Evolutionary conservation across 2,797 vertebrate species (phyloP).

Genomic region (Pipistrellus pipistrellus): DNA sequence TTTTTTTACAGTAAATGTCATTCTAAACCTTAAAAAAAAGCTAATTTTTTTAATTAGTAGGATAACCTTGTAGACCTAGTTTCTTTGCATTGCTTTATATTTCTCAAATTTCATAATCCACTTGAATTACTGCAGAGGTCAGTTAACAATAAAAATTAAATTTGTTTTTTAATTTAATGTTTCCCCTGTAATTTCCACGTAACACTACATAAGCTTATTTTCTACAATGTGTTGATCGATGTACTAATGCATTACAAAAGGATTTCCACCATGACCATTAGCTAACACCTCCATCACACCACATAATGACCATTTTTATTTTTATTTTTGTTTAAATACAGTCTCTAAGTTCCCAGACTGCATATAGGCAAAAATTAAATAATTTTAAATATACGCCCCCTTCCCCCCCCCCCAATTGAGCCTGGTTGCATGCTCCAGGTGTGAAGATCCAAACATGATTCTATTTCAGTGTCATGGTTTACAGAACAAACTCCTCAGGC

Average conservation of each 20-base stretch:
- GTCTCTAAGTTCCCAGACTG: neutral
- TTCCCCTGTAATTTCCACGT: neutral
- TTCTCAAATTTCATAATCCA: neutral
- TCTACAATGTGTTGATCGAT: neutral
- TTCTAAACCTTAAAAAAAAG: constrained; percentile 1
- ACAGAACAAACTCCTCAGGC: neutral
- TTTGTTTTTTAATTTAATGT: neutral
- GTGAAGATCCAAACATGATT: neutral
- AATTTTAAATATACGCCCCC: neutral
- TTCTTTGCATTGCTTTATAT: neutral
- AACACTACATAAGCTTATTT: neutral
- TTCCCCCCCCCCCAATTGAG: neutral
- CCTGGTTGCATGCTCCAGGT: neutral
- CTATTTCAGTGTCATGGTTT: neutral
- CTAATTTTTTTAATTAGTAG: neutral
- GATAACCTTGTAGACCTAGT: neutral
- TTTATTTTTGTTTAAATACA: neutral
- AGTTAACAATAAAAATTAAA: neutral
- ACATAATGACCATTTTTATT: neutral
- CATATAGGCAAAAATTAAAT: constrained; percentile 1
- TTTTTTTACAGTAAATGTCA: neutral
- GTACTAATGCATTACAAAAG: neutral
- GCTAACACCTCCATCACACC: neutral
- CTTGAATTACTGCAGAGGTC: neutral
- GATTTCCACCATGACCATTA: neutral